Percentiles rank a stretch among this genome's conserved stretches.
Conservation (phyloP, 1,140 invertebrate species). For the Parasteatoda tepidariorum region DNA sequence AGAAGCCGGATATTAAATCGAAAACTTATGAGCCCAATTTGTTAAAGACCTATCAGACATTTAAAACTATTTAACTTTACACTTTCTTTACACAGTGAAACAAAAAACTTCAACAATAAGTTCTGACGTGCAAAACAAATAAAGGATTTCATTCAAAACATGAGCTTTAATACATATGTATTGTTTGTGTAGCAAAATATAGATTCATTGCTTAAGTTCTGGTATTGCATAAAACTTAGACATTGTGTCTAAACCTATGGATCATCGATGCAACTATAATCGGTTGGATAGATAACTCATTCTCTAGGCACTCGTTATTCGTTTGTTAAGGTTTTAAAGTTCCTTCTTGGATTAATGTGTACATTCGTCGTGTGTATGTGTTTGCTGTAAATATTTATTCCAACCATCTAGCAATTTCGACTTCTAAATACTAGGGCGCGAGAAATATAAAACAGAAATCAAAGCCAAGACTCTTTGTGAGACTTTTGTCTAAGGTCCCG, state of each 20-base stretch:
- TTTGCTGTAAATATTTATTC: slow-evolving; percentile 4
- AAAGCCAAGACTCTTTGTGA: too few species aligned
- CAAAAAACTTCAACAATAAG: not conserved
- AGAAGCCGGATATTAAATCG: too few species aligned
- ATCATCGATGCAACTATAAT: slow-evolving; percentile 5
- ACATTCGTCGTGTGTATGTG: slow-evolving; percentile 14
- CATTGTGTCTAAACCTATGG: not conserved
- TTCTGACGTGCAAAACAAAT: not conserved
- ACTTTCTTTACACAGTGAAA: too few species aligned
- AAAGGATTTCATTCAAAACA: not conserved
- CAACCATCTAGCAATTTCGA: slow-evolving; percentile 32
- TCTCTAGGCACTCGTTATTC: slow-evolving; percentile 55
- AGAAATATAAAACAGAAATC: slow-evolving; percentile 16
- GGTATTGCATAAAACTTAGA: slow-evolving; percentile 28
- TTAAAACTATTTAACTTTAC: too few species aligned
- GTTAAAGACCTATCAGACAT: too few species aligned
- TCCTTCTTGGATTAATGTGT: slow-evolving; percentile 1
- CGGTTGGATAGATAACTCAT: slow-evolving; percentile 34
- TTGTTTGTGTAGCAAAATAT: slow-evolving; percentile 31
- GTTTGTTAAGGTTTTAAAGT: slow-evolving; percentile 19
- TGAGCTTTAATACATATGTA: not conserved
- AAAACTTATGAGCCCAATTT: too few species aligned
- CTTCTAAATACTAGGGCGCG: slow-evolving; percentile 28
- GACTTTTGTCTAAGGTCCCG: not conserved
- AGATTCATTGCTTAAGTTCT: slow-evolving; percentile 33